phyloP scores from a whole-genome alignment of 1,140 invertebrate genomes.

The Bursaphelenchus mucronatus region DNA sequence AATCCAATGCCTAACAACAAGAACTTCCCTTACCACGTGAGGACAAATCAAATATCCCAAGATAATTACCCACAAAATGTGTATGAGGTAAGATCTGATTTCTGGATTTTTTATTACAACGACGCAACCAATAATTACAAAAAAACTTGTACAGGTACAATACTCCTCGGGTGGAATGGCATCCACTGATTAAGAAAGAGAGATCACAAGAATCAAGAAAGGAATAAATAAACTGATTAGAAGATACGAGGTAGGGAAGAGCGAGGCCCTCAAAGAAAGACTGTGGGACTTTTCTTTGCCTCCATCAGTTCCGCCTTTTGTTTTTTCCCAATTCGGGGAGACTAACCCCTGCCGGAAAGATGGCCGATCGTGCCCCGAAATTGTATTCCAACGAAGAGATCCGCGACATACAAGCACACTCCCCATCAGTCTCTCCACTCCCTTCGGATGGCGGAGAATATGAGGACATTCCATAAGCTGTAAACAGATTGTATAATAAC shows the following conservation, averaged over 20 bases:
- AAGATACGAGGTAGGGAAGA: not conserved
- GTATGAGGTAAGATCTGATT: constrained; percentile 28
- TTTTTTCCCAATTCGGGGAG: not conserved
- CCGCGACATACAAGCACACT: constrained; percentile 39
- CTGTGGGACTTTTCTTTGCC: constrained; percentile 11
- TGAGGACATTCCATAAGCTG: constrained; percentile 43
- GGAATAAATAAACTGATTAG: constrained; percentile 11
- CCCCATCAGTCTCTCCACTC: constrained; percentile 21
- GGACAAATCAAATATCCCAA: constrained; percentile 70
- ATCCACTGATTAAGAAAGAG: constrained; percentile 1
- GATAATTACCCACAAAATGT: constrained; percentile 43
- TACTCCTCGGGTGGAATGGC: not conserved
- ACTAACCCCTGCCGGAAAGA: constrained; percentile 35
- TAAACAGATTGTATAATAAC: constrained; percentile 10
- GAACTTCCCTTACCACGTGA: constrained; percentile 80
- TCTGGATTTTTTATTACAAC: not conserved
- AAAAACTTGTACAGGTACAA: constrained; percentile 7
- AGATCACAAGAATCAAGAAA: constrained; percentile 2
- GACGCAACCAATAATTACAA: constrained; percentile 23
- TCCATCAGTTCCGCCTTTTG: no score
- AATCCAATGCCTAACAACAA: constrained; percentile 75
- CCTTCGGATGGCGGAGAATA: constrained; percentile 30
- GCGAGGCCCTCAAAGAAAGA: not conserved
- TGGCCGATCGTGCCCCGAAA: constrained; percentile 37
- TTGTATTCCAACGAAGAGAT: constrained; percentile 43